Base-by-base conservation (phyloP, 2,888 invertebrate genomes). In the Drosophila prostipennis region DNA sequence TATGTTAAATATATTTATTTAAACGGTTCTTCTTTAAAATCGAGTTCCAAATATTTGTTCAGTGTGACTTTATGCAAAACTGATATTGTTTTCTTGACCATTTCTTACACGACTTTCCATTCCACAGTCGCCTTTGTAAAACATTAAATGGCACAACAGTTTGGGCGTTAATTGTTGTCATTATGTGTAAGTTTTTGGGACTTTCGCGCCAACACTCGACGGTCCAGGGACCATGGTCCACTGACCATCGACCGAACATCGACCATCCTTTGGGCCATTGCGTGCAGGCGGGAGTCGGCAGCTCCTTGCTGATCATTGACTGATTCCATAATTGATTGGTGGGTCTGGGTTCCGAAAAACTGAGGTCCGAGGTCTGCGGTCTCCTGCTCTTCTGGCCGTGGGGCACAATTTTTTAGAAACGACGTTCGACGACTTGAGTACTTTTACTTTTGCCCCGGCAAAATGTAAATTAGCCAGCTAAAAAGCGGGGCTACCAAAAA, bases 241-340 rank as follows among this genome's bases (percentile, higher is more conserved):
- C 19, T 34, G 58, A 6, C 52, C 52, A 19, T 13, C 34, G 5
- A 11, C 6, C 3, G 14, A 37, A 52, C 43, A n/a, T 32, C 49
- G 23, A 26, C 67, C 26, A 26, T 60, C 51, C 53, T 55, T 69
- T 65, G 72, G 77, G 71, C 48, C 43, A 19, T 72, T 81, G 87
- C 61, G 69, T 74, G 68, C 58, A 52, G 60, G 65, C 68, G 51
- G 53, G 57, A 56, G 58, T 45, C 65, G 52, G 59, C 83, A 74
- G 79, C 74, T 83, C 64, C 74, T 74, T 71, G 77, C 71, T 85
- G 86, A 80, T 80, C 87, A 76, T 72, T 84, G 89, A 76, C 68
- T 78, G 87, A 84, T 88, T 88, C 71, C 69, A 83, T 88, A 87
- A 84, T 84, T 87, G 84, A 84, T 84, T 80, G 82, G 56, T 26